Evolutionary conservation across 2,797 vertebrate species (phyloP), one percentile per base, ranked within the genome.

Genomic region (Cetoscarus ocellatus): DNA sequence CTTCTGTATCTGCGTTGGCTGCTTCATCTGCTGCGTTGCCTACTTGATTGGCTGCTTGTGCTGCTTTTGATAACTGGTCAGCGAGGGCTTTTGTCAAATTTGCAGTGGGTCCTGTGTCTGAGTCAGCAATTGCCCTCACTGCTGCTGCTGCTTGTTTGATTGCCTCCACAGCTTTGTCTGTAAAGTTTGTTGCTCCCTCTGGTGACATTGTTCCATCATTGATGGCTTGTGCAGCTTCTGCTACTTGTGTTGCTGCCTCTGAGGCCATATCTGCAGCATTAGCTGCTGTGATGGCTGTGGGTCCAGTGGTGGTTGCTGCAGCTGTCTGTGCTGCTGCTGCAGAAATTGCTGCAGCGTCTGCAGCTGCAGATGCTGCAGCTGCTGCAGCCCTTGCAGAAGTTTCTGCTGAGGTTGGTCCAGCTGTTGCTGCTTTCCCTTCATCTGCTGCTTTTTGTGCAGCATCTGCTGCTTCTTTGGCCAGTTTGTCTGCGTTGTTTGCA

Each of bases 41-140:
- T 27, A 42, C 56, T 18, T 52, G 8, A 1, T 73, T 36, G 54
- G 75, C 72, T 51, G 72, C 76, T 8, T 0, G 3, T 13, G 68
- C 55, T 15, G 39, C 72, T 8, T 55, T 38, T 19, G 1, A 0
- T 27, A 34, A 11, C 15, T 67, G 67, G 9, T 63, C 3, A 59
- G 15, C 43, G 6, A 71, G 5, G 42, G 38, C 48, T 3, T 9
- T 0, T 18, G 45, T 35, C 0, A 64, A 3, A 0, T 42, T 8
- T 36, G 52, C 0, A 3, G 6, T 4, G 11, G 27, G 0, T 12
- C 0, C 7, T 11, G 27, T 1, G 12, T 44, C 17, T 8, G 0
- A 7, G 15, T n/a, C 0, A 36, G 61, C 43, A 17, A 71, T 39
- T n/a, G 0, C 2, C 10, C 7, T 6, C 0, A 60, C 67, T 55